A percentile compares a stretch with the other conserved stretches of the same genome.
Conservation (phyloP, 2,888 invertebrate species). For the Timema podura region DNA sequence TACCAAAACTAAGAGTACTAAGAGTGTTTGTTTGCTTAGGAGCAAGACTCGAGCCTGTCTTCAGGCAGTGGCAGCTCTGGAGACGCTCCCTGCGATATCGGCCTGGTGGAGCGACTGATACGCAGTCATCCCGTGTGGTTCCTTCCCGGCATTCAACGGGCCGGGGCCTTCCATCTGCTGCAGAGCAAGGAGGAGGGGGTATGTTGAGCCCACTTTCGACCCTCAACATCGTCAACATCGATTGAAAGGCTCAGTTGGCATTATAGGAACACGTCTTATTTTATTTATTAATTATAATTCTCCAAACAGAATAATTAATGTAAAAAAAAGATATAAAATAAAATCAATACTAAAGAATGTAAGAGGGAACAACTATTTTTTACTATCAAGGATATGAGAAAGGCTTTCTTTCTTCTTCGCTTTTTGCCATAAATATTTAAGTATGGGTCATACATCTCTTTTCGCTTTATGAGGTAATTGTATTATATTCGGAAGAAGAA, state of each 20-base stretch:
- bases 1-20: too few species aligned
- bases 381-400: too few species aligned
- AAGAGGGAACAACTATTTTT: neutral
- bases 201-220: conserved; percentile 47
- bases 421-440: too few species aligned
- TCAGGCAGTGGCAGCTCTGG: conserved; percentile 28
- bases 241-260: neutral
- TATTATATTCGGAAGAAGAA: too few species aligned
- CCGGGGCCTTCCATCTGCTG: conserved; percentile 88
- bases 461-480: too few species aligned
- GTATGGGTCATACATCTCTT: too few species aligned
- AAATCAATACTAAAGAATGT: too few species aligned
- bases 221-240: neutral
- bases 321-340: too few species aligned
- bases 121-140: conserved; percentile 95
- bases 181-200: conserved; percentile 92
- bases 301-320: conserved; percentile 4
- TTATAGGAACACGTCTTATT: neutral
- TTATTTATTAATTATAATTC: neutral
- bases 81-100: conserved; percentile 76
- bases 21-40: conserved; percentile 5
- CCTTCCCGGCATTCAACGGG: conserved; percentile 86
- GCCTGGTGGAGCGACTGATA: conserved; percentile 79
- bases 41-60: conserved; percentile 27
- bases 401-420: too few species aligned